phyloP scores from a whole-genome alignment of 2,888 invertebrate species.

The Netelia virgata region DNA sequence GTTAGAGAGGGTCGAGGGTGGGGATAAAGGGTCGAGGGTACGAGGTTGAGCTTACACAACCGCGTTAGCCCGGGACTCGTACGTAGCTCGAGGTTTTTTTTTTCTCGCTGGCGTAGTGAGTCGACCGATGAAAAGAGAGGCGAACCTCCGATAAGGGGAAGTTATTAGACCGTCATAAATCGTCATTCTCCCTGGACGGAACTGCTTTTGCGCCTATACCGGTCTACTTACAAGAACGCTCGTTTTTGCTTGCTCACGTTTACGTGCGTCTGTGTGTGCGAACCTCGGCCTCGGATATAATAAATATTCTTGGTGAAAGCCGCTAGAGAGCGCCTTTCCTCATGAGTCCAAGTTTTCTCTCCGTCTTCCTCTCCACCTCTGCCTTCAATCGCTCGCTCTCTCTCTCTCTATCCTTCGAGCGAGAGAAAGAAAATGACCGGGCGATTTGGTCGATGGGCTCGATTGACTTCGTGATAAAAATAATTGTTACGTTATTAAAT shows the following conservation, averaged over 20 bases:
- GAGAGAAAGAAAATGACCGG: conserved; percentile 48
- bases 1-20: background rate
- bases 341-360: conserved; percentile 17
- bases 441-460: conserved; percentile 52
- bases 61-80: conserved; percentile 14
- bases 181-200: conserved; percentile 70
- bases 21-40: background rate
- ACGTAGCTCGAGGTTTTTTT: conserved; percentile 41
- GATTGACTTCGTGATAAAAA: conserved; percentile 66
- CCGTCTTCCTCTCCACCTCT: conserved; percentile 5
- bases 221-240: conserved; percentile 15
- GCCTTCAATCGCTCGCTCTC: background rate
- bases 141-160: conserved; percentile 69
- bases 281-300: conserved; percentile 63
- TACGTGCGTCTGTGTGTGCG: conserved; percentile 9
- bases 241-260: conserved; percentile 19
- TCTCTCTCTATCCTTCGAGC: background rate
- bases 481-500: conserved; percentile 64
- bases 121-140: conserved; percentile 61
- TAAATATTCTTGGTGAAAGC: conserved; percentile 67
- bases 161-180: conserved; percentile 73
- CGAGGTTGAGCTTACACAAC: conserved; percentile 5
- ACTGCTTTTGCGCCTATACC: conserved; percentile 65
- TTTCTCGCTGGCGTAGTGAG: conserved; percentile 19
- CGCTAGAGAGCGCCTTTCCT: conserved; percentile 47